Evolutionary conservation across 2,113 vertebrate species (phyloP), one percentile per base, ranked within the genome.

Genomic region (Malurus cyaneus): DNA sequence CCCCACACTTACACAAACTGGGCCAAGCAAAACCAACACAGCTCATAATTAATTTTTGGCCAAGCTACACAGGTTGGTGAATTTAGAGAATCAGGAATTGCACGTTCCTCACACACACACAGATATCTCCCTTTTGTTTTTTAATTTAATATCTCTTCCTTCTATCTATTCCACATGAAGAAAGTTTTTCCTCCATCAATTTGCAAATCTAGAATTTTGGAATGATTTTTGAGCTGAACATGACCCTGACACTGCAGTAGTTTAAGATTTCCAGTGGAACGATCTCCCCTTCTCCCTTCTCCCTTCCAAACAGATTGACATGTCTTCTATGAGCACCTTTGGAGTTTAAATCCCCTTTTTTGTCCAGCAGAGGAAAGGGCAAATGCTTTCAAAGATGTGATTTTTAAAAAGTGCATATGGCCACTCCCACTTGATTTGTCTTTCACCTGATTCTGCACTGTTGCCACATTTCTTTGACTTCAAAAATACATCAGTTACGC

Each of bases 1-100:
- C 36, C 36, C 36, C 36, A 36, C 36, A 36, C 36, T 36, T 36
- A 36, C 36, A 36, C 36, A 36, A 36, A 36, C 36, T 36, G 36
- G 36, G 36, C 36, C 36, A 36, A 36, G 36, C 36, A 36, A 36
- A 36, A 36, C 36, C 36, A 36, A 36, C 36, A 36, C 36, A 36
- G 36, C 36, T 36, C 36, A 36, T 36, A 80, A 67, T 95, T 95
- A 85, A 95, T 89, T 96, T 93, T 76, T 90, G 79, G 61, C 46
- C 70, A 80, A 84, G 80, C 36, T 86, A 88, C 62, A 65, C 5
- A 41, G 66, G 24, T 3, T 71, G 42, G 10, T 60, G 18, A 62
- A 76, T 80, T 89, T 62, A 53, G 65, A 80, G 44, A 82, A 82
- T 41, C 24, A 39, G 70, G 53, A 82, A 49, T 9, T 54, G 14